A percentile compares a stretch with the other conserved stretches of the same genome.
phyloP scores from a whole-genome alignment of 1,140 invertebrate genomes.

The Gonatopus flavifemur region DNA sequence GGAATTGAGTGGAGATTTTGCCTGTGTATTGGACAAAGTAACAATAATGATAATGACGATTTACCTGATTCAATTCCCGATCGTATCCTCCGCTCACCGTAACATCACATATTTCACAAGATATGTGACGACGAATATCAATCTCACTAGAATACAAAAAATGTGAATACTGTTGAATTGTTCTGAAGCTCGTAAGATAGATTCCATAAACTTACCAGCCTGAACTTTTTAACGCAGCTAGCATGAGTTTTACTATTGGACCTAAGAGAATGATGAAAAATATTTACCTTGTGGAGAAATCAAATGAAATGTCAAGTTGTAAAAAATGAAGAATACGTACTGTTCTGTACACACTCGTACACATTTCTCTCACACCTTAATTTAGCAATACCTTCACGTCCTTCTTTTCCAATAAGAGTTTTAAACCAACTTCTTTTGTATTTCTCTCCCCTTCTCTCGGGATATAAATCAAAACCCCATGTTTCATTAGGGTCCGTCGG shows the following conservation, averaged over 20 bases:
- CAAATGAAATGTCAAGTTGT: background rate
- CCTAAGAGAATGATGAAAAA: constrained; percentile 51
- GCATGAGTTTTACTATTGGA: constrained; percentile 83
- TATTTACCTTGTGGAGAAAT: background rate
- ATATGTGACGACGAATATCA: constrained; percentile 83
- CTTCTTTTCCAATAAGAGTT: constrained; percentile 65
- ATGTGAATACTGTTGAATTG: constrained; percentile 6
- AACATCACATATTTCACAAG: constrained; percentile 86
- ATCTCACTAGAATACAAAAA: constrained; percentile 63
- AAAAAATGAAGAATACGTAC: constrained; percentile 55
- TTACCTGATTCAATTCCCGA: constrained; percentile 78
- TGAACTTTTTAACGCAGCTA: constrained; percentile 78
- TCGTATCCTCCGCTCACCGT: constrained; percentile 91
- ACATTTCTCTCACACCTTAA: constrained; percentile 82
- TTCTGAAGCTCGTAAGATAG: constrained; percentile 10
- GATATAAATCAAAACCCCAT: constrained; percentile 71
- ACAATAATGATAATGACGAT: too few relatives aligned
- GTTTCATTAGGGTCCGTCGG: too few relatives aligned
- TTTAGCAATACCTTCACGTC: constrained; percentile 69
- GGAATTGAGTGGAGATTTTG: too few relatives aligned
- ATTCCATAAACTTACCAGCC: constrained; percentile 70
- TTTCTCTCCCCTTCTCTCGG: constrained; percentile 70
- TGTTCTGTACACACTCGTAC: constrained; percentile 71
- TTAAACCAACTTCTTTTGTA: constrained; percentile 61
- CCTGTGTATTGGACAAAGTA: too few relatives aligned